Conservation (phyloP, 2,113 vertebrate species). For the Telmatochromis brichardi region DNA sequence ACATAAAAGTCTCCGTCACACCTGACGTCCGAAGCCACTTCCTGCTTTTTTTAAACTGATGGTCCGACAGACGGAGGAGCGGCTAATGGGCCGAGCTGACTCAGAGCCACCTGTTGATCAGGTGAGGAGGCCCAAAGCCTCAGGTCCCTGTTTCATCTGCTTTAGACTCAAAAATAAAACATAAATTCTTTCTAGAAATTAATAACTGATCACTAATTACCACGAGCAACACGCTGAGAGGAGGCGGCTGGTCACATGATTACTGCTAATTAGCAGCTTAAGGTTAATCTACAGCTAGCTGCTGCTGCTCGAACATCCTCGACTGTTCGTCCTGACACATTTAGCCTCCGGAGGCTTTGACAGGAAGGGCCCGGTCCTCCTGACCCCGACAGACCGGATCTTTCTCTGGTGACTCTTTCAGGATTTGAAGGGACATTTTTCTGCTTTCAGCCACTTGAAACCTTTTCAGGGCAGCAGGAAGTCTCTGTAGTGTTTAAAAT, state of each 20-base stretch:
- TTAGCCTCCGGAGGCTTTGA: background rate
- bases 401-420: background rate
- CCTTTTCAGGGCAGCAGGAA: background rate
- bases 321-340: background rate
- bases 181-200: fast-evolving
- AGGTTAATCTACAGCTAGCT: background rate
- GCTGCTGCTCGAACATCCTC: fast-evolving
- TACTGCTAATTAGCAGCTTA: background rate
- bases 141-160: background rate
- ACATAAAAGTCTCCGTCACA: background rate
- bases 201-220: background rate
- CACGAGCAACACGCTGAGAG: background rate
- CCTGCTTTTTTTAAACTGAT: background rate
- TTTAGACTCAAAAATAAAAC: background rate
- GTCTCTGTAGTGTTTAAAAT: background rate
- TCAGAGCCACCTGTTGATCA: background rate
- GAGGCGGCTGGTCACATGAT: background rate
- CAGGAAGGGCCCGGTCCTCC: background rate
- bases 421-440: background rate
- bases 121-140: background rate
- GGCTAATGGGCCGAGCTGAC: background rate
- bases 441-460: background rate
- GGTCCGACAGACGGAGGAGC: background rate
- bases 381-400: background rate
- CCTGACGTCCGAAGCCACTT: background rate